phyloP scores from a whole-genome alignment of 1,140 invertebrate genomes.

The Formica exsecta region DNA sequence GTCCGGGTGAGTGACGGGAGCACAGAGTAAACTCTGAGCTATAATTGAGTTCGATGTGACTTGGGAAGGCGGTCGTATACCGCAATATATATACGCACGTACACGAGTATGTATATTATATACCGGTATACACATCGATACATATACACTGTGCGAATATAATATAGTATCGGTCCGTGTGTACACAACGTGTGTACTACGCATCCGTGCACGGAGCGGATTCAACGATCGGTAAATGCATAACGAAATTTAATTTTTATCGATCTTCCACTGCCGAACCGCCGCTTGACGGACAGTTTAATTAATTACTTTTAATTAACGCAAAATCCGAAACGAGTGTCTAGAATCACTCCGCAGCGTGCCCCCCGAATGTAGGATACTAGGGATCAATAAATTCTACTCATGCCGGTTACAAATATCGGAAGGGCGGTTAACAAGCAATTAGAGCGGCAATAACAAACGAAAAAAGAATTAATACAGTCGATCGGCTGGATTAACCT shows the following conservation, averaged over 20 bases:
- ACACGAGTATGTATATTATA: conserved; percentile 26
- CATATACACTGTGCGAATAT: neutral
- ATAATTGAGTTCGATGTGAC: conserved; percentile 74
- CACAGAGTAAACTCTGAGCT: conserved; percentile 69
- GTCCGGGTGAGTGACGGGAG: conserved; percentile 66
- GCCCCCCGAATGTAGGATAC: conserved; percentile 30
- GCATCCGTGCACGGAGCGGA: too few relatives aligned
- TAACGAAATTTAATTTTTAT: conserved; percentile 64
- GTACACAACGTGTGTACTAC: neutral
- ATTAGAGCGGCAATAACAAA: conserved; percentile 53
- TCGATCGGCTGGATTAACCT: conserved; percentile 25
- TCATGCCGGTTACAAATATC: conserved; percentile 58
- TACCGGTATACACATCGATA: conserved; percentile 19
- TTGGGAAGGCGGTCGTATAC: conserved; percentile 65
- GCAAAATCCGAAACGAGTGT: conserved; percentile 58
- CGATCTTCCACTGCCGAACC: conserved; percentile 42
- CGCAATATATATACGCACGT: conserved; percentile 19
- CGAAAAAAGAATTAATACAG: conserved; percentile 47
- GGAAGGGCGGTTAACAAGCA: conserved; percentile 54
- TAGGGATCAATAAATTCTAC: conserved; percentile 54
- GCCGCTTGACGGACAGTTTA: conserved; percentile 64
- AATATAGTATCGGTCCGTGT: conserved; percentile 9
- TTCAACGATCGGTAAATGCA: conserved; percentile 55
- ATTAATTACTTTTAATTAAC: conserved; percentile 76
- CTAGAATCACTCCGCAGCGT: conserved; percentile 56